Evolutionary conservation across 2,113 vertebrate species (phyloP).

Genomic region (Daboia siamensis): DNA sequence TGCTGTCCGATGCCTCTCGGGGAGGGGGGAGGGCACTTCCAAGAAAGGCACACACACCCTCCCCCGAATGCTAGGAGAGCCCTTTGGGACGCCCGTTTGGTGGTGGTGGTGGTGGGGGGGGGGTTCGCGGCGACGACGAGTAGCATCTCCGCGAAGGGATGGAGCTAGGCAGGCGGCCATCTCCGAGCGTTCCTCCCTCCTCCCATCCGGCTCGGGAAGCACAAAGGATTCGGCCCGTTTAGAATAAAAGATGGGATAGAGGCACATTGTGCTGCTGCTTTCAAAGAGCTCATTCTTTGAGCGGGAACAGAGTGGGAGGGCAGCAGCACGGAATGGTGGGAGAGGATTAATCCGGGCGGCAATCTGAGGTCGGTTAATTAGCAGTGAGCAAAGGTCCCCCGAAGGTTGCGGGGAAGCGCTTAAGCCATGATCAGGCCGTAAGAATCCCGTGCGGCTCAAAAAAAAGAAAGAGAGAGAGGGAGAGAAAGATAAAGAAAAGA

Average conservation of each 20-base stretch:
- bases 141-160: neutral
- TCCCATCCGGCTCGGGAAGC: neutral
- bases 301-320: neutral
- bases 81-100: neutral
- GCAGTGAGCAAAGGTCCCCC: no score
- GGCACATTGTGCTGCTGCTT: neutral
- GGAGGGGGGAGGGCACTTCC: neutral
- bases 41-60: neutral
- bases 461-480: no score
- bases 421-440: no score
- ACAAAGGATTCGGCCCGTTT: conserved; percentile 15
- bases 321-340: neutral
- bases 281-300: neutral
- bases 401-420: neutral
- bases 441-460: neutral
- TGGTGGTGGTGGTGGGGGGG: no score
- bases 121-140: neutral
- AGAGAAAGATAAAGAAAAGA: no score
- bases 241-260: neutral
- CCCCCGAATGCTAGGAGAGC: neutral
- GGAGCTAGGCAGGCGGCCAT: neutral
- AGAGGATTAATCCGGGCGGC: no score
- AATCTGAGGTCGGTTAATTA: neutral
- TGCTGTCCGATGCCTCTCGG: accelerated
- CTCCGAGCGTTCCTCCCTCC: neutral